Base-by-base conservation (phyloP, 2,888 invertebrate genomes). In the Sceliomorpha sp. region DNA sequence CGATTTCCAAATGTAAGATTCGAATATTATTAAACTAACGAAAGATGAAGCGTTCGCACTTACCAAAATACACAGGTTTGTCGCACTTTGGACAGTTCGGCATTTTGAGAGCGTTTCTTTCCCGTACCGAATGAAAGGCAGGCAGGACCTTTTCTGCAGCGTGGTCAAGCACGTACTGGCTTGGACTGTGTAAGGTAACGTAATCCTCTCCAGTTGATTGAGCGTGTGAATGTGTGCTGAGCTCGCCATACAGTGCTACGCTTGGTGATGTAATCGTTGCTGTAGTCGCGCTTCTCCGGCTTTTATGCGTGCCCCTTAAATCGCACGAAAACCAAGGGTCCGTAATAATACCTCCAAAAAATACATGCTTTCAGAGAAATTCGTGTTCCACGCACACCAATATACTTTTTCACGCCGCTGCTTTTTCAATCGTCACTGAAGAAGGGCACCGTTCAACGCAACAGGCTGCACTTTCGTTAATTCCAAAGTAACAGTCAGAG, bases 61-160 rank as follows among this genome's bases (percentile, higher is more conserved):
- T 80, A 91, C 91, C 91, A 80, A 91, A 91, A 81, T 91, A 91
- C 42, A 91, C 91, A 17, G 91, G 91, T 85, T 91, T 91, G 14
- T 90, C 89, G 81, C 91, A 91, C 88, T 91, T 91, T 0, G 91
- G 91, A 80, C 91, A 91, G 85, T 91, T 91, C 50, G 90, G 90
- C 91, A 91, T 91, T 70, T 68, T 81, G 75, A 53, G 47, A 15
- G 29, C 48, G 50, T 53, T 26, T 48, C 42, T 60, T 37, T 14
- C 8, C 9, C 34, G 37, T 39, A 37, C 36, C 14, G 27, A 12
- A 34, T 40, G 17, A 36, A 53, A 58, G 58, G 47, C 48, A 40
- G 55, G 58, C 48, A 40, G 55, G 58, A 70, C 58, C 47, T 69
- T 78, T 73, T 74, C 82, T 51, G 72, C 62, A 74, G 75, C 83